Evolutionary conservation across 1,140 invertebrate species (phyloP), one percentile per base, ranked within the genome.

Genomic region (Hylaeus volcanicus): DNA sequence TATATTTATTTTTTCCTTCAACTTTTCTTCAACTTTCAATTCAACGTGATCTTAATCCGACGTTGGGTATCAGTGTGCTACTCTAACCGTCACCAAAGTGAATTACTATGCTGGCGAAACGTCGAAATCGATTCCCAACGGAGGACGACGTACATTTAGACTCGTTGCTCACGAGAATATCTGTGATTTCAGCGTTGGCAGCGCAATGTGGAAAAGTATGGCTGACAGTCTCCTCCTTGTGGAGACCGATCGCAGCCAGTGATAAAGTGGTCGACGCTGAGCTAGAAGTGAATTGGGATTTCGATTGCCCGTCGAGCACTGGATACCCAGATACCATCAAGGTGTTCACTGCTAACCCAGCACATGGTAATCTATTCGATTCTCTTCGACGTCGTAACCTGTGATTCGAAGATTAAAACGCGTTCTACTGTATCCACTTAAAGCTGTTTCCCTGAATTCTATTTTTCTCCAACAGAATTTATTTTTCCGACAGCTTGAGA

Each of bases 281-380:
- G 65, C 81, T 95, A 6, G 94, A 94, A 90, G 81, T 95, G 11
- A 94, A 95, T 87, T 95, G 94, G 94, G 92, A 91, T 48, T 88
- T 93, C 37, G 90, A 94, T 78, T 94, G 94, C 89, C 82, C 85
- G 39, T 84, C 83, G 65, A 83, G 81, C 12, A 77, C 71, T 45
- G 87, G 75, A 81, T 79, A 86, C 45, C 84, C 89, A 75, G 88
- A 90, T 82, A 86, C 83, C 71, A 89, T 92, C 75, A 91, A 88
- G 79, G 85, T 92, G 69, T 92, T 91, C 85, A 85, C 82, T 80
- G 85, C 83, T 75, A 89, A 92, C 80, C 91, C 91, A 85, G 82
- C 56, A 48, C 85, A 90, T 87, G 91, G 91, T 92, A 90, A 89
- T 89, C 87, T 88, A 60, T 83, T 81, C 85, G 60, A 63, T 81